Evolutionary conservation across 2,888 invertebrate genomes (phyloP).

Genomic region (Drosophila leonis): DNA sequence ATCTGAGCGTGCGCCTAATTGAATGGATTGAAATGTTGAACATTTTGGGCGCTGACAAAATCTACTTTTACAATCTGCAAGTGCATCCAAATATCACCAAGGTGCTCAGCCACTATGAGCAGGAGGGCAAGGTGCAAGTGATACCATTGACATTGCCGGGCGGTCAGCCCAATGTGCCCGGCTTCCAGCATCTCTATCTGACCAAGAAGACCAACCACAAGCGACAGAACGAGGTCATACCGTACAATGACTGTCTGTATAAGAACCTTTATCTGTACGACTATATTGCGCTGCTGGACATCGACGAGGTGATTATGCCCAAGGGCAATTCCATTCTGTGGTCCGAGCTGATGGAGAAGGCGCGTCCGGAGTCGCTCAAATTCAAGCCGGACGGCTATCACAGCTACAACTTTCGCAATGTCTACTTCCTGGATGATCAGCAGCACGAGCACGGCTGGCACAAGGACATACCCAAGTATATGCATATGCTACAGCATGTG

Average conservation of each 20-base stretch:
- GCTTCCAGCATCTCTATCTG: constrained; percentile 94
- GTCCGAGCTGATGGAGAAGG: constrained; percentile 91
- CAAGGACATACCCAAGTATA: constrained; percentile 92
- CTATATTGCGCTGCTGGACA: constrained; percentile 95
- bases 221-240: constrained; percentile 96
- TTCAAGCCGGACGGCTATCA: constrained; percentile 87
- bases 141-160: constrained; percentile 94
- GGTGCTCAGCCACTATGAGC: constrained; percentile 89
- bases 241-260: constrained; percentile 98
- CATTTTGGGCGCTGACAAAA: constrained; percentile 95
- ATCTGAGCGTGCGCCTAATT: constrained; percentile 94
- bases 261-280: constrained; percentile 95
- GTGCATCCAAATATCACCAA: constrained; percentile 97
- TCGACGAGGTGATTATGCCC: constrained; percentile 98
- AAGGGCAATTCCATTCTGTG: constrained; percentile 89
- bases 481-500: constrained; percentile 97
- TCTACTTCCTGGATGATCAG: constrained; percentile 96
- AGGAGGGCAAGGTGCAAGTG: constrained; percentile 89
- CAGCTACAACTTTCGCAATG: constrained; percentile 95
- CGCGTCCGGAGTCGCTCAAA: constrained; percentile 88
- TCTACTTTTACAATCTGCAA: constrained; percentile 95
- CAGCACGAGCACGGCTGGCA: constrained; percentile 92
- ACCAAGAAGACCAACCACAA: constrained; percentile 97
- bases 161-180: constrained; percentile 95
- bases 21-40: constrained; percentile 97